These are phyloP conservation scores for Erpornis zantholeuca DNA, from an alignment of 2,113 vertebrate genomes.

Conservation along the genomic window DNA sequence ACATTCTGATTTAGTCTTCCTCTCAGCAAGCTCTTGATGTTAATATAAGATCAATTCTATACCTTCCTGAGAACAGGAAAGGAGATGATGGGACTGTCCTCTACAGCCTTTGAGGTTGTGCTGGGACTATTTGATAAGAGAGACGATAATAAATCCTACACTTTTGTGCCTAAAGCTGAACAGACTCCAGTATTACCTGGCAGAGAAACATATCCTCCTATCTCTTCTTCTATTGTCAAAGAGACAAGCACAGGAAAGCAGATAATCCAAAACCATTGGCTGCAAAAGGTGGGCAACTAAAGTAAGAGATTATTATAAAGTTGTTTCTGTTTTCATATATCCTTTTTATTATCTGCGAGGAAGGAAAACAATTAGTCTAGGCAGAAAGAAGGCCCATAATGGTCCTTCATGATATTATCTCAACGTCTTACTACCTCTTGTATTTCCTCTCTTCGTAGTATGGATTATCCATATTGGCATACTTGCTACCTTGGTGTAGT, in stretches of 20 bases:
- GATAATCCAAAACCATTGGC: not conserved
- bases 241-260: not conserved
- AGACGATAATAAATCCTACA: not conserved
- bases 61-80: not conserved
- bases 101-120: not conserved
- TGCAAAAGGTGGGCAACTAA: not conserved
- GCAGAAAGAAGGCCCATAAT: not conserved
- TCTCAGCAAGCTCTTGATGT: not conserved
- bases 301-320: not conserved
- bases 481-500: not conserved
- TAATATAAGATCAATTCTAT: not conserved
- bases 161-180: not conserved
- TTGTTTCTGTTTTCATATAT: not conserved
- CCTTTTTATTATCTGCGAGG: not conserved
- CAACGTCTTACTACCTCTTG: not conserved
- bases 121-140: not conserved
- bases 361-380: not conserved
- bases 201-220: not conserved
- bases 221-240: not conserved
- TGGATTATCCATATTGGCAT: not conserved
- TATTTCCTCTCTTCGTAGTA: not conserved
- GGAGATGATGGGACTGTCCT: not conserved
- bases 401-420: not conserved
- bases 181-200: not conserved
- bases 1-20: not conserved